Evolutionary conservation across 1,140 invertebrate genomes (phyloP), one percentile per base, ranked within the genome.

Genomic region (Wasmannia auropunctata): DNA sequence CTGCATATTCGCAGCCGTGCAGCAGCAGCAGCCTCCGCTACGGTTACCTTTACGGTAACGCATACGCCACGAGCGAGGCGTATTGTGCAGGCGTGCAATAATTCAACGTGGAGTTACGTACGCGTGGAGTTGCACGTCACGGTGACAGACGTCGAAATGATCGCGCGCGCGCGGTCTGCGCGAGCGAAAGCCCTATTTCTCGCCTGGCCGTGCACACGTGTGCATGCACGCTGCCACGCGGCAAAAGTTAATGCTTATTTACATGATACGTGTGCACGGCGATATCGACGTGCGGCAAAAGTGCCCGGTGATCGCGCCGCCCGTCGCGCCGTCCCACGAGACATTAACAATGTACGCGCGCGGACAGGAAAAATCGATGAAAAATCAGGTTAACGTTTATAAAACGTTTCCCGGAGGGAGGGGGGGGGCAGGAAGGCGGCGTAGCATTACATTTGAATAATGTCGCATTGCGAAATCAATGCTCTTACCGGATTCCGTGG

Each of bases 61-160:
- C 62, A 7, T n/a, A 51, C n/a, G n/a, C n/a, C 28, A 43, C n/a
- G 67, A 56, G 75, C 49, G 74, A 81, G 65, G 46, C 85, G 65
- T 72, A 86, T 83, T 65, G 65, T 86, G 58, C 65, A 43, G 56
- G 85, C 67, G 79, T 83, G 85, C 56, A 69, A 83, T 86, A 86
- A 86, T 83, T 86, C 85, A n/a, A 86, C 58, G 37, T 69, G 25
- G 76, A 62, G 77, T 80, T 86, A 60, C 51, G 85, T 37, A 65
- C 34, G 31, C 22, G 49, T 22, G 10, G 2, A 75, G 70, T 31
- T 25, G 60, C 56, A 14, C 56, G 56, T 70, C 43, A 58, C 65
- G 31, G 67, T 72, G 85, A 83, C 85, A 56, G 77, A 51, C 77
- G n/a, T 83, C 58, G 85, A 86, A 86, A 83, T 83, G 49, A 81